Conservation (phyloP, 2,797 vertebrate genomes). For the Valencia hispanica region DNA sequence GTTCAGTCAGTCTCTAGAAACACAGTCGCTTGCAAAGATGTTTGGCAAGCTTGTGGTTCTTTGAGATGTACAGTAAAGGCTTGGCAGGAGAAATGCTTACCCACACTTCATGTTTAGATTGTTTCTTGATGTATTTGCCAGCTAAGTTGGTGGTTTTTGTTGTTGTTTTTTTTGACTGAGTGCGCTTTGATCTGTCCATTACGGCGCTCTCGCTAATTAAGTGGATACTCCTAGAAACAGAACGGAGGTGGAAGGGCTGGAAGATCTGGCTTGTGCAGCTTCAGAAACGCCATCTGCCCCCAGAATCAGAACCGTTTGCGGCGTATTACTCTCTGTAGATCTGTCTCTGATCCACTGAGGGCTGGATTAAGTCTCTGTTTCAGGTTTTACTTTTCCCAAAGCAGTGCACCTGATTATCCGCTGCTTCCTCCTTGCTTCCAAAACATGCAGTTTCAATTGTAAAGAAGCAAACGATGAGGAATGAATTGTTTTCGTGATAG, state of each 20-base stretch:
- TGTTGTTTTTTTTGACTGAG: conserved; percentile 27
- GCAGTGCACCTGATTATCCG: not conserved
- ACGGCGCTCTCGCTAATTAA: conserved; percentile 44
- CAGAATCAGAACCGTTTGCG: conserved; percentile 1
- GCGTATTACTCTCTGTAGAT: not conserved
- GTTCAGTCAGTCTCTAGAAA: conserved; percentile 20
- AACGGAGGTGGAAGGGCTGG: conserved; percentile 21
- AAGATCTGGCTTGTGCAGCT: conserved; percentile 20
- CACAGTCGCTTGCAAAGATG: conserved; percentile 32
- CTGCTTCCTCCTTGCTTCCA: not conserved
- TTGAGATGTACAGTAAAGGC: conserved; percentile 16
- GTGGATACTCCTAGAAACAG: conserved; percentile 22
- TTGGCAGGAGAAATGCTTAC: conserved; percentile 29
- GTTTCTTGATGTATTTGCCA: conserved; percentile 28
- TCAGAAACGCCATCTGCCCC: conserved; percentile 25
- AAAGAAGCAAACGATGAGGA: not conserved
- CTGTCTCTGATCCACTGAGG: not conserved
- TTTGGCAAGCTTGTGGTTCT: conserved; percentile 26
- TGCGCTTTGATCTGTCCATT: conserved; percentile 44
- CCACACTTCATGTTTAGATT: conserved; percentile 25
- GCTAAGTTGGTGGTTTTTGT: conserved; percentile 34
- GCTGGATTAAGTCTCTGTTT: not conserved
- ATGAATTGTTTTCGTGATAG: not conserved
- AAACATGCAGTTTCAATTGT: not conserved
- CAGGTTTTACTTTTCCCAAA: not conserved